phyloP scores from a whole-genome alignment of 2,113 vertebrate genomes.

The Felis chaus region DNA sequence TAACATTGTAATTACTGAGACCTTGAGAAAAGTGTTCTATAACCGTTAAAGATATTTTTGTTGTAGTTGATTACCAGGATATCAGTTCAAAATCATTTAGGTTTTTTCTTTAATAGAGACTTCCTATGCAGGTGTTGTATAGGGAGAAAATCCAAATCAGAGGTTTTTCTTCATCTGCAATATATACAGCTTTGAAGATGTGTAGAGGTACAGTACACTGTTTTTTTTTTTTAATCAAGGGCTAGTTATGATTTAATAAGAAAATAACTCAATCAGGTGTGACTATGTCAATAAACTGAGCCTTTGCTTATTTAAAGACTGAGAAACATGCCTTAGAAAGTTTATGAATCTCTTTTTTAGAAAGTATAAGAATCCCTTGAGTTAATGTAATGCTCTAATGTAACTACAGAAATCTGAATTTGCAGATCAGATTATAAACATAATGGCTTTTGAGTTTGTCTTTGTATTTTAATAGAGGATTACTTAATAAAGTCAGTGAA shows the following conservation, averaged over 20 bases:
- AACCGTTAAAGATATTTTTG: neutral
- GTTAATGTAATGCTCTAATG: neutral
- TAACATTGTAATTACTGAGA: neutral
- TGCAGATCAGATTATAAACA: neutral
- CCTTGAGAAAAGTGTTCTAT: constrained; percentile 22
- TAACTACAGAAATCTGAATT: neutral
- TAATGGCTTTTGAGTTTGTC: neutral
- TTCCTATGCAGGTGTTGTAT: neutral
- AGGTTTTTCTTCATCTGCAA: neutral
- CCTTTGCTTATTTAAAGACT: neutral
- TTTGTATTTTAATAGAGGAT: neutral
- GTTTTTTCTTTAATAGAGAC: neutral
- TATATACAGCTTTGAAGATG: neutral
- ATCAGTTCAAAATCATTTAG: neutral
- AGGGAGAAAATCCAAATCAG: neutral
- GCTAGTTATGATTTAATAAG: neutral
- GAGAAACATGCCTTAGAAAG: neutral
- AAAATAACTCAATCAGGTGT: neutral
- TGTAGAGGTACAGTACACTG: neutral
- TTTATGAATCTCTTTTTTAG: neutral
- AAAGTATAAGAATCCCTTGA: neutral
- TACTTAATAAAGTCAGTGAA: neutral
- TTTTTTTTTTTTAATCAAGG: neutral
- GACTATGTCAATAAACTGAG: neutral
- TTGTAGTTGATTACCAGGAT: neutral